A percentile compares a stretch with the other conserved stretches of the same genome.
phyloP scores from a whole-genome alignment of 2,888 invertebrate species.

The Phyllotreta cruciferae region DNA sequence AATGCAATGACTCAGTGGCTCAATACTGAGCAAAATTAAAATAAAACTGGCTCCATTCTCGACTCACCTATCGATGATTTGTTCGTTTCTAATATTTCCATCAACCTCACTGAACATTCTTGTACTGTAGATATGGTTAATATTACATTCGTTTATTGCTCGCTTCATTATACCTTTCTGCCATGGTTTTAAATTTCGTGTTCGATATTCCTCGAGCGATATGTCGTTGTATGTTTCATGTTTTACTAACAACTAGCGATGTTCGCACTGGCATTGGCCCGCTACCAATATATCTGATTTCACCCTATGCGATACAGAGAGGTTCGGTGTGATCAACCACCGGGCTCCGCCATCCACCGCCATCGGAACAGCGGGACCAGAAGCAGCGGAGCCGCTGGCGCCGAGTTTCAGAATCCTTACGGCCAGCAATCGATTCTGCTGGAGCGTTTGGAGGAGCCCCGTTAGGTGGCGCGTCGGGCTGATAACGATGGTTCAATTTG shows the following conservation, averaged over 20 bases:
- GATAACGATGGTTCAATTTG: no score
- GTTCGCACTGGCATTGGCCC: conserved; percentile 10
- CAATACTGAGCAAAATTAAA: conserved; percentile 35
- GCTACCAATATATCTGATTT: not conserved
- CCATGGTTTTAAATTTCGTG: conserved; percentile 20
- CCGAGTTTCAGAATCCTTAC: not conserved
- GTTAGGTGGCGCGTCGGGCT: no score
- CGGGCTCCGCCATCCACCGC: conserved; percentile 6
- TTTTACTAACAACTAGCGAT: conserved; percentile 26
- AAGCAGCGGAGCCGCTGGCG: not conserved
- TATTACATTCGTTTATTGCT: conserved; percentile 19
- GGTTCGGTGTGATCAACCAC: conserved; percentile 5
- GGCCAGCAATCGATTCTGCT: conserved; percentile 3
- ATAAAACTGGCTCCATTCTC: conserved; percentile 10
- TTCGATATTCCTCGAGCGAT: conserved; percentile 12
- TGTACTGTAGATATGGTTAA: conserved; percentile 16
- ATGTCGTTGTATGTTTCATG: conserved; percentile 16
- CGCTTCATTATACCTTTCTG: conserved; percentile 8
- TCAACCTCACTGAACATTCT: conserved; percentile 31
- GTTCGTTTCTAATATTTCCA: conserved; percentile 29
- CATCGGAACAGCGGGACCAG: not conserved
- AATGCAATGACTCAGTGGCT: conserved; percentile 25
- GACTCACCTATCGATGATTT: conserved; percentile 33
- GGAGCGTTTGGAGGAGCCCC: no score
- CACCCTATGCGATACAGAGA: conserved; percentile 7